A percentile compares a stretch with the other conserved stretches of the same genome.
Evolutionary conservation across 2,797 vertebrate species (phyloP).

Genomic region (Ctenosaura bakeri): DNA sequence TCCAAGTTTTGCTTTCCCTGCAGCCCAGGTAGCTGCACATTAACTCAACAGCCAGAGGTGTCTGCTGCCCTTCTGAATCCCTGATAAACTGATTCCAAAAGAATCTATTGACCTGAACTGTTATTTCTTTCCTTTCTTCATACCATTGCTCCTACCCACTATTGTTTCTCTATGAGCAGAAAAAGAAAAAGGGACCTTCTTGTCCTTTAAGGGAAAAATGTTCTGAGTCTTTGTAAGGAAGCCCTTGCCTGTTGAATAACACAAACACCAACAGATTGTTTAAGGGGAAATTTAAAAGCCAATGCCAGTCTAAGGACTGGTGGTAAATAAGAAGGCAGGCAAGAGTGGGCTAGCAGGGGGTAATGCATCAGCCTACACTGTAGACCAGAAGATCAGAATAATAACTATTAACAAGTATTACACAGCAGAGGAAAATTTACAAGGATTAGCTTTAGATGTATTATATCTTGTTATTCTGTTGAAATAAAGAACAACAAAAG

Average conservation of each 20-base stretch:
- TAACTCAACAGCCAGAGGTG: background rate
- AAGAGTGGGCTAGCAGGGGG: background rate
- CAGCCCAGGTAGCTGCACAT: no score
- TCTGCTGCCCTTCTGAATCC: background rate
- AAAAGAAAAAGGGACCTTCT: no score
- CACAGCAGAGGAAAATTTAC: background rate
- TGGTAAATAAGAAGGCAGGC: background rate
- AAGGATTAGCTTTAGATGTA: background rate
- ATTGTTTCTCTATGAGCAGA: no score
- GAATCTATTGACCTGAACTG: background rate
- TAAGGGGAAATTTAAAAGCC: background rate
- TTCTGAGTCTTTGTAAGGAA: no score
- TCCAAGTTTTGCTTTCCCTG: no score
- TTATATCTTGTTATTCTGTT: background rate
- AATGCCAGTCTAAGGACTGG: background rate
- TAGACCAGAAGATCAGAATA: background rate
- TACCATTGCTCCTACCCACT: no score
- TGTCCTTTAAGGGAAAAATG: no score
- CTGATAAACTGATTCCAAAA: background rate
- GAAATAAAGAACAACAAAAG: background rate
- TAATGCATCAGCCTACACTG: background rate
- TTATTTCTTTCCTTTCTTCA: no score
- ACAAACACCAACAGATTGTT: background rate
- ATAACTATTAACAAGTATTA: background rate
- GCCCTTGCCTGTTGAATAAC: no score